Percentiles rank a stretch among this genome's conserved stretches.
Evolutionary conservation across 2,888 invertebrate genomes (phyloP).

Genomic region (Pomacea canaliculata): DNA sequence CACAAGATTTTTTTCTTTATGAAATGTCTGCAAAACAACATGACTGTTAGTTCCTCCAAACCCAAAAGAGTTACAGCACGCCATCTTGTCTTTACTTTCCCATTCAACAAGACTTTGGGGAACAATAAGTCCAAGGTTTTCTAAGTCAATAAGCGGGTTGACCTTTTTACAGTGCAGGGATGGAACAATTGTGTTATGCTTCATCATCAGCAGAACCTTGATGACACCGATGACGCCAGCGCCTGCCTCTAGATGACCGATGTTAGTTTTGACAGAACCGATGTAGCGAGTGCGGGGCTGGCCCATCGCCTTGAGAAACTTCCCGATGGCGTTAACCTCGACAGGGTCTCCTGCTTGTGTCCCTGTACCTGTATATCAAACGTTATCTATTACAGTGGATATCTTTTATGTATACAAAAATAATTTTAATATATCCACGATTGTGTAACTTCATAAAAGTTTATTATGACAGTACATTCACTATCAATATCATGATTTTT

Average conservation of each 20-base stretch:
- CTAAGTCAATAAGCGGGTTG: slow-evolving; percentile 40
- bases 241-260: slow-evolving; percentile 49
- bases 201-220: slow-evolving; percentile 50
- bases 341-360: slow-evolving; percentile 53
- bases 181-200: slow-evolving; percentile 41
- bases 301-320: slow-evolving; percentile 32
- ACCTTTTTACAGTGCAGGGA: slow-evolving; percentile 39
- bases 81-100: slow-evolving; percentile 30
- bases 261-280: slow-evolving; percentile 51
- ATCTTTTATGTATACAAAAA: neutral
- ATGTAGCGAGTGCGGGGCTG: slow-evolving; percentile 26
- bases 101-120: slow-evolving; percentile 26
- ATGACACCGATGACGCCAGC: slow-evolving; percentile 49
- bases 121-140: slow-evolving; percentile 30
- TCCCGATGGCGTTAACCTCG: slow-evolving; percentile 45
- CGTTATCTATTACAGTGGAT: too few species aligned
- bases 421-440: neutral
- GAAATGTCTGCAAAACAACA: slow-evolving; percentile 32
- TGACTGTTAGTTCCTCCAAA: slow-evolving; percentile 52
- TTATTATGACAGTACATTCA: neutral
- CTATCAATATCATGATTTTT: too few species aligned
- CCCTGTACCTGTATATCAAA: slow-evolving; percentile 48
- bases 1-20: neutral
- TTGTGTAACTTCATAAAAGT: neutral
- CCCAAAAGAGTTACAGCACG: slow-evolving; percentile 46